phyloP scores from a whole-genome alignment of 2,888 invertebrate species.

The Eudemis profundana region DNA sequence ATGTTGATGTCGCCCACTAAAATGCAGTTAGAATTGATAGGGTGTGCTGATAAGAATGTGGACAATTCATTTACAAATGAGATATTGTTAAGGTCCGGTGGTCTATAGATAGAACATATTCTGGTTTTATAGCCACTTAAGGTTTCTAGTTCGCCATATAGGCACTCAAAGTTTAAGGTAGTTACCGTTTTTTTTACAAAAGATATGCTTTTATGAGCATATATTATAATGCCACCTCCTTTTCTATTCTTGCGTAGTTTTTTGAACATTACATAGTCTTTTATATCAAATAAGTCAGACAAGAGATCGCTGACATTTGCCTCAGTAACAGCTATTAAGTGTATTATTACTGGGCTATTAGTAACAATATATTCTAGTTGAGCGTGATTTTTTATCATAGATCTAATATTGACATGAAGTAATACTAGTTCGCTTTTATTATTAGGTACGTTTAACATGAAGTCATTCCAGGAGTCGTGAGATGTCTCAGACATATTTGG shows the following conservation, averaged over 20 bases:
- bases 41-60: background rate
- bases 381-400: constrained; percentile 6
- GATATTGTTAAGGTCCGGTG: background rate
- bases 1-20: background rate
- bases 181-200: background rate
- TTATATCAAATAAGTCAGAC: background rate
- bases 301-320: background rate
- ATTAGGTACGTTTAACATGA: too few species aligned
- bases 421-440: too few species aligned
- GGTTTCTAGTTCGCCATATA: background rate
- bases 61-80: background rate
- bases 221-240: constrained; percentile 8
- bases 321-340: constrained; percentile 6
- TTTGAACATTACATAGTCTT: background rate
- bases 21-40: background rate
- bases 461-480: too few species aligned
- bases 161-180: constrained; percentile 1
- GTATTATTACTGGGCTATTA: background rate
- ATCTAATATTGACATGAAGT: too few species aligned
- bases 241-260: background rate
- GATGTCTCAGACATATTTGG: too few species aligned
- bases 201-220: constrained; percentile 9
- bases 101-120: background rate
- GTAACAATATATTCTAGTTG: background rate
- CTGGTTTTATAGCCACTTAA: background rate